phyloP scores from a whole-genome alignment of 2,113 vertebrate genomes.

The Heterotis niloticus region DNA sequence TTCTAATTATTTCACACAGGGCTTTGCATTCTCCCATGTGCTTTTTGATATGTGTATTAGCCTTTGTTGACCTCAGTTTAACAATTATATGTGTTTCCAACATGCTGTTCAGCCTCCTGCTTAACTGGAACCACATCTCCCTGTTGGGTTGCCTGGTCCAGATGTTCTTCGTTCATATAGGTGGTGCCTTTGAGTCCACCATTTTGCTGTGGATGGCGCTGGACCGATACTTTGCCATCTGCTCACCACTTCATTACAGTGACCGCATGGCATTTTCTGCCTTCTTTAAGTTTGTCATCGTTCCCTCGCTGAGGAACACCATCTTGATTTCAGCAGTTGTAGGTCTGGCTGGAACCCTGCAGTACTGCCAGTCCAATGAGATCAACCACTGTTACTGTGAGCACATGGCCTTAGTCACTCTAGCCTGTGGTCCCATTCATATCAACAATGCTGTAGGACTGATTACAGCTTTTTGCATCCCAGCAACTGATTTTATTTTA shows the following conservation, averaged over 20 bases:
- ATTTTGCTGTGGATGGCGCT: conserved; percentile 33
- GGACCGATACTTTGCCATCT: conserved; percentile 49
- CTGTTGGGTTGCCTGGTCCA: conserved; percentile 46
- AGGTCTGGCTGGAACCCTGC: conserved; percentile 18
- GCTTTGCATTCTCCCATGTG: too few species aligned
- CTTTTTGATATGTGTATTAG: too few species aligned
- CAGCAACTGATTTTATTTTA: conserved; percentile 33
- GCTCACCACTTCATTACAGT: conserved; percentile 43
- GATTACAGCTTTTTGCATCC: conserved; percentile 9
- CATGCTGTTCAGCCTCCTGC: conserved; percentile 39
- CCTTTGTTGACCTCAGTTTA: conserved; percentile 42
- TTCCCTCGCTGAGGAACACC: conserved; percentile 19
- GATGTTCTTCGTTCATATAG: conserved; percentile 51
- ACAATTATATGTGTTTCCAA: conserved; percentile 29
- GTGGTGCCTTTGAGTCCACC: conserved; percentile 23
- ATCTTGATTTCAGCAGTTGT: conserved; percentile 6
- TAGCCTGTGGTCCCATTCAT: conserved; percentile 16
- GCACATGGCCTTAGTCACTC: conserved; percentile 2
- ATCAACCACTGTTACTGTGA: conserved; percentile 37
- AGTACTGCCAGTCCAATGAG: conserved; percentile 24
- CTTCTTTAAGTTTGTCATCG: conserved; percentile 26
- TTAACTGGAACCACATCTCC: conserved; percentile 35
- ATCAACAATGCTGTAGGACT: conserved; percentile 29
- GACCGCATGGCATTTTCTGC: conserved; percentile 24
- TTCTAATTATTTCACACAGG: too few species aligned